Percentiles rank a stretch among this genome's conserved stretches.
These are phyloP conservation scores for Gymnodraco acuticeps DNA, from an alignment of 2,797 vertebrate genomes.

Conservation along the genomic window DNA sequence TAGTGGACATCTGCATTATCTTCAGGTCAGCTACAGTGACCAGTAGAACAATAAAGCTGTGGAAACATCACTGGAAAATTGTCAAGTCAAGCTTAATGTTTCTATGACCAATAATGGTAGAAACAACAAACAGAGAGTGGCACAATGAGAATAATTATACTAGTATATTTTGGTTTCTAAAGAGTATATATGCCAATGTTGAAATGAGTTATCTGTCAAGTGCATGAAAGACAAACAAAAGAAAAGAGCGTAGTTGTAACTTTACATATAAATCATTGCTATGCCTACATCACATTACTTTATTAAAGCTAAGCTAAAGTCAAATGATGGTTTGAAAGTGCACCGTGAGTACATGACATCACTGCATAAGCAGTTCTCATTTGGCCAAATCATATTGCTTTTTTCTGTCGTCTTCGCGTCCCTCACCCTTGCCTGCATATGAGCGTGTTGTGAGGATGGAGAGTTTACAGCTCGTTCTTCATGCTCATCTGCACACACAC, in stretches of 20 bases:
- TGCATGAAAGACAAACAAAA: neutral
- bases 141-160: neutral
- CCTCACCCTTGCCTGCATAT: neutral
- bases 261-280: constrained; percentile 5
- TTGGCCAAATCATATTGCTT: constrained; percentile 1
- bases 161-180: neutral
- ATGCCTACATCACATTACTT: neutral
- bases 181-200: too few species aligned
- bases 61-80: neutral
- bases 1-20: too few species aligned
- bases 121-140: neutral
- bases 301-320: neutral
- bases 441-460: constrained; percentile 1
- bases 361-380: neutral
- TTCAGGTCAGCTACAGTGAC: too few species aligned
- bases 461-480: constrained; percentile 37
- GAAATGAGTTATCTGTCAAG: neutral
- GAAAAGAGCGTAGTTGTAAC: neutral
- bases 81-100: neutral
- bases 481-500: constrained; percentile 17
- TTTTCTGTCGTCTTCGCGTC: neutral
- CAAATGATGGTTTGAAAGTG: neutral
- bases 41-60: neutral
- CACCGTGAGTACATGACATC: neutral
- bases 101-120: neutral